Base-by-base conservation (phyloP, 1,140 invertebrate species). In the Metopolophium dirhodum region DNA sequence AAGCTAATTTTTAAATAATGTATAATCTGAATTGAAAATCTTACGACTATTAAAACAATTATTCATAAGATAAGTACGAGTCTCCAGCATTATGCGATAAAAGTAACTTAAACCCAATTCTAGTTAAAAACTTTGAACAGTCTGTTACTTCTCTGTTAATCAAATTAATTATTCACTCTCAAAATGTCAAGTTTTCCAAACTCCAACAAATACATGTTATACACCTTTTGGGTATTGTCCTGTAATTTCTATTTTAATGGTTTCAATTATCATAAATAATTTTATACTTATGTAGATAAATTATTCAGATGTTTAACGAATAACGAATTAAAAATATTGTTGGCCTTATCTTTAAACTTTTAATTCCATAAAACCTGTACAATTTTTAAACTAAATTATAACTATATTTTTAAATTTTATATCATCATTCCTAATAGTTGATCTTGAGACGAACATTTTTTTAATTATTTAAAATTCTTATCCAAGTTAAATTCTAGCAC, bases 101-200 rank as follows among this genome's bases (percentile, higher is more conserved):
- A 61, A 41, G 54, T 91, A 54, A 91, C 37, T 87, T 51, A 87
- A 49, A 35, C 47, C 30, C 47, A 35, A 49, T 51, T 87, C 45
- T 35, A 51, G 45, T 87, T 87, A 87, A 87, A 49, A 87, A 87
- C 86, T 87, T 87, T 87, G 26, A 49, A 51, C 86, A 87, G 20
- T 23, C 45, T 87, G 30, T n/a, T 87, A 49, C 14, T 49, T 49
- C 14, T n/a, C 30, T 87, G 85, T 87, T 49, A 49, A 87, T 87
- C 47, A 51, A 87, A 49, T 87, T 2, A 87, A 87, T 87, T 49
- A 49, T 87, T 87, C 30, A 87, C 49, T 87, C 7, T 87, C 9
- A 47, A 49, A 49, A 87, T 49, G 47, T 49, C 86, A 49, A 87
- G 45, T 87, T 87, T 87, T 87, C 86, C 85, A 47, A 87, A 87